These are phyloP conservation scores for Sphaeramia orbicularis DNA, from an alignment of 2,797 vertebrate species.

Conservation along the genomic window DNA sequence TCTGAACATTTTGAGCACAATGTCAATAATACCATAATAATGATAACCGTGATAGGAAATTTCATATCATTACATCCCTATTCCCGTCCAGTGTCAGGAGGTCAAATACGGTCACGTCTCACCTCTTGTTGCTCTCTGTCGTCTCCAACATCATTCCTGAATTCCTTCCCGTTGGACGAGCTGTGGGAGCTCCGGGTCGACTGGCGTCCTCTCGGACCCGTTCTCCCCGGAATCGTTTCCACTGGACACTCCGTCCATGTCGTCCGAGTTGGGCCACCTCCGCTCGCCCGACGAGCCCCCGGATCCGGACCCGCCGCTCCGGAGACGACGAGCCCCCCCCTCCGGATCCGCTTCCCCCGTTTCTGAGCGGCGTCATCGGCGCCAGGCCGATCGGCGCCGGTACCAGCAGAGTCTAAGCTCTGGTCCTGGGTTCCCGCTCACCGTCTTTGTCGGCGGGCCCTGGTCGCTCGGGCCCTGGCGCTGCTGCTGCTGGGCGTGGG, in stretches of 20 bases:
- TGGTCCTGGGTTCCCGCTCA: slow-evolving; percentile 50
- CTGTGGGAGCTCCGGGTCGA: slow-evolving; percentile 89
- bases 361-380: slow-evolving; percentile 43
- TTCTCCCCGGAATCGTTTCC: slow-evolving; percentile 89
- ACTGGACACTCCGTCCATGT: slow-evolving; percentile 90
- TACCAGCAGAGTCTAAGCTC: slow-evolving; percentile 42
- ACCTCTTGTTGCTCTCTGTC: slow-evolving; percentile 93
- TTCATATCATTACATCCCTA: too few species aligned
- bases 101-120: not conserved
- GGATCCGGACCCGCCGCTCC: slow-evolving; percentile 54
- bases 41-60: too few species aligned
- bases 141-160: slow-evolving; percentile 90
- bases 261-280: slow-evolving; percentile 81
- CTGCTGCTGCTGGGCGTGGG: slow-evolving; percentile 78
- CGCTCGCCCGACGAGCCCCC: slow-evolving; percentile 59
- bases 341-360: slow-evolving; percentile 50
- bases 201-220: slow-evolving; percentile 78
- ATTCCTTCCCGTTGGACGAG: slow-evolving; percentile 91
- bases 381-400: slow-evolving; percentile 39
- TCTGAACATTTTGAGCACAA: too few species aligned
- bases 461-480: slow-evolving; percentile 71
- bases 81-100: too few species aligned
- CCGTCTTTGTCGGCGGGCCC: slow-evolving; percentile 71
- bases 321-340: slow-evolving; percentile 65
- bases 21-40: too few species aligned